Conservation (phyloP, 2,113 vertebrate species). For the Sarotherodon lohbergeri region DNA sequence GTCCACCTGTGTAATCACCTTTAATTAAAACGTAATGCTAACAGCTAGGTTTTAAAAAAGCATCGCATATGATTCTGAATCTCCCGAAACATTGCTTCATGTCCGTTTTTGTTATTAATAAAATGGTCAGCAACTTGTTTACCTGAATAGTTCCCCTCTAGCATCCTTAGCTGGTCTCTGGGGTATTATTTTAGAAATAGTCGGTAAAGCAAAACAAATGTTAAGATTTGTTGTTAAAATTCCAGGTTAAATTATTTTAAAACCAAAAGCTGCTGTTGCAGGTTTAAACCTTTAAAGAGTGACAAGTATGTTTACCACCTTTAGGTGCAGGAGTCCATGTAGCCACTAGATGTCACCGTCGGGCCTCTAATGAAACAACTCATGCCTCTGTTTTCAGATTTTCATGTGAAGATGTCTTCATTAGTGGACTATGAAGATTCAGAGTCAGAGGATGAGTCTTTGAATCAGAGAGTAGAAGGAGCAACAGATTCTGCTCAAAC, state of each 20-base stretch:
- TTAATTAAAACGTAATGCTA: not conserved
- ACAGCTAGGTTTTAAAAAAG: not conserved
- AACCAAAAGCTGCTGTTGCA: not conserved
- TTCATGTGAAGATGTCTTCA: slow-evolving; percentile 73
- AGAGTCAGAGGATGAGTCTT: slow-evolving; percentile 77
- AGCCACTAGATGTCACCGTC: slow-evolving; percentile 40
- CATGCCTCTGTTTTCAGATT: not conserved
- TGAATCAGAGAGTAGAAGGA: not conserved
- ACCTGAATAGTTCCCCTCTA: not conserved
- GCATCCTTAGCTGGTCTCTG: not conserved
- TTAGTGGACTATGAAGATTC: slow-evolving; percentile 92
- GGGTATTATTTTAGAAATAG: not conserved
- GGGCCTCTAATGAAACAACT: not conserved
- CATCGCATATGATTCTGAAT: not conserved
- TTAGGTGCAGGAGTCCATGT: not conserved
- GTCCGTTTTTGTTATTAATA: not conserved
- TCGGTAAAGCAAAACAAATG: not conserved
- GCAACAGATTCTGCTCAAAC: not conserved
- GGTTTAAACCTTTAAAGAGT: not conserved
- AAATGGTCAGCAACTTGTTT: not conserved
- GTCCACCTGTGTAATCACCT: not conserved
- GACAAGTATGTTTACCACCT: not conserved
- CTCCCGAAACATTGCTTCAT: not conserved
- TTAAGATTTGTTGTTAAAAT: not conserved
- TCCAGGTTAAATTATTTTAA: not conserved